Base-by-base conservation (phyloP, 2,888 invertebrate genomes). In the Creontiades dilutus region DNA sequence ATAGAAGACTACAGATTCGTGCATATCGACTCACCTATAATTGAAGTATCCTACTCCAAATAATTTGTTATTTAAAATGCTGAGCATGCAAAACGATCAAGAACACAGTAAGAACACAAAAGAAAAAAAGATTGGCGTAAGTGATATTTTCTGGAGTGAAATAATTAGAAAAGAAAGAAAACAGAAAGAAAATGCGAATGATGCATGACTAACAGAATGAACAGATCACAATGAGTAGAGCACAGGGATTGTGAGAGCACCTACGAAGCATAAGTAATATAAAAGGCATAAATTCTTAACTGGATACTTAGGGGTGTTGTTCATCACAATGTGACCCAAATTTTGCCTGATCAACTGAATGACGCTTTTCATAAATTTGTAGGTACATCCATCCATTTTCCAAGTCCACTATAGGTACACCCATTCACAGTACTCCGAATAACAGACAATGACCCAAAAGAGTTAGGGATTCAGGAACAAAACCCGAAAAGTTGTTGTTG, bases 11-110 rank as follows among this genome's bases (percentile, higher is more conserved):
- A 52, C 76, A 48, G 68, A 76, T 80, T 68, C 92, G 68, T 23
- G 68, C 23, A 68, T 46, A n/a, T 78, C 9, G 37, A 85, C 85
- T 94, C 94, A 96, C 96, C 96, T 95, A 95, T 94, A 95, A 94
- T 95, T 95, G 95, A 95, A 96, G 92, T 95, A 96, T 93, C 95
- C 95, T 94, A 96, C 95, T 95, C 96, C 96, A 95, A 96, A 96
- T 93, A 96, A 95, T 94, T 96, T 95, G 94, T 96, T 96, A 94
- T 96, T 95, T 94, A 96, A 95, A 96, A 96, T 96, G 96, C 91
- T 91, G 90, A 16, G 89, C 96, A 96, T 96, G 96, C 96, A 95
- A 95, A 93, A 90, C 91, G 91, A 52, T 75, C n/a, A 87, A 48
- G 86, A 61, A 82, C n/a, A 82, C 2, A 12, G 85, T 85, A 28